Conservation (phyloP, 1,140 invertebrate species). For the Heliconius nattereri region DNA sequence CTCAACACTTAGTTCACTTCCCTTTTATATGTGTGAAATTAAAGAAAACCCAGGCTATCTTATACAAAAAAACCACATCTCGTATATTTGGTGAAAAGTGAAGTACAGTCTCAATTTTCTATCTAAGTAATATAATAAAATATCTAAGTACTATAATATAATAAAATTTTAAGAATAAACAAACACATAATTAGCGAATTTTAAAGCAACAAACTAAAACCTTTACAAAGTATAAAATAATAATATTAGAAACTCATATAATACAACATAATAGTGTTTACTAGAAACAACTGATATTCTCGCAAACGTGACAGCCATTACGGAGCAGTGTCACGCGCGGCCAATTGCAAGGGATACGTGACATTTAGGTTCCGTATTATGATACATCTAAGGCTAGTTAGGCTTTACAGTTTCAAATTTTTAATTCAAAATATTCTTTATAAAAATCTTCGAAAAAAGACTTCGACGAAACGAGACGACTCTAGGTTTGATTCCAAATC, state of each 20-base stretch:
- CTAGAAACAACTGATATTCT: not conserved
- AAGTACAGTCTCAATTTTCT: no score
- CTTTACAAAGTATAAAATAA: not conserved
- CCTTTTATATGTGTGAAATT: not conserved
- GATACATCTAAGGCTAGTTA: not conserved
- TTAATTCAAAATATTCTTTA: not conserved
- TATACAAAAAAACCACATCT: no score
- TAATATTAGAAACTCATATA: not conserved
- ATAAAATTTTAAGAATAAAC: not conserved
- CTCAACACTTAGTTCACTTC: not conserved
- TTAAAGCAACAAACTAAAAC: not conserved
- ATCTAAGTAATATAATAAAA: no score
- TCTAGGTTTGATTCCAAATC: no score
- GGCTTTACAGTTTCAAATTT: not conserved
- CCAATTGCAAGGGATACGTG: slow-evolving; percentile 4
- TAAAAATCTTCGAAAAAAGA: no score
- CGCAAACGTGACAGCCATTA: not conserved
- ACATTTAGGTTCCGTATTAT: not conserved
- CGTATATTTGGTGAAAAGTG: no score
- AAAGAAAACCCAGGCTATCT: no score
- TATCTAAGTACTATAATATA: no score
- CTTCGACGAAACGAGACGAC: no score
- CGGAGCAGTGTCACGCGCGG: not conserved
- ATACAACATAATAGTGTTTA: slow-evolving; percentile 10
- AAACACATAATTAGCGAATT: not conserved